Conservation (phyloP, 2,113 vertebrate species). For the Tinamus guttatus region DNA sequence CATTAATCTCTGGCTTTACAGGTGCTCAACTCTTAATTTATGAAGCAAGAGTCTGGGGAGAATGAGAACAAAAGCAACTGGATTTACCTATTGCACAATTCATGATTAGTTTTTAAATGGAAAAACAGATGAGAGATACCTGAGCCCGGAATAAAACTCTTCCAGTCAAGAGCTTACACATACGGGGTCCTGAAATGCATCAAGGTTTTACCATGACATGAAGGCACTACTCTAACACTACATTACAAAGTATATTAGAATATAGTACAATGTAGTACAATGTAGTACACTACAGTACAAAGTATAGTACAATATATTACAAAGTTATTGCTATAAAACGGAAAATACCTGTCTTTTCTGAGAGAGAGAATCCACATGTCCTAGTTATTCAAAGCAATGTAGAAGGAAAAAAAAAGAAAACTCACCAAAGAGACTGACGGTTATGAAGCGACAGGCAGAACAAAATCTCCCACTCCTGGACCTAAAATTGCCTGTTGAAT, state of each 20-base stretch:
- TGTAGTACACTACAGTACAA: too few relatives aligned
- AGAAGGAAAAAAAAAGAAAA: not conserved
- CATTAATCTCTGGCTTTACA: constrained; percentile 26
- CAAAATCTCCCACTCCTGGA: not conserved
- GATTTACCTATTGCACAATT: constrained; percentile 1
- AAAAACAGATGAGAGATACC: constrained; percentile 47
- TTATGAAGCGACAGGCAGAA: not conserved
- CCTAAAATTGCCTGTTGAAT: not conserved
- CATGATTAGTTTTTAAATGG: constrained; percentile 38
- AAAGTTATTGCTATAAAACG: not conserved
- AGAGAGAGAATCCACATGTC: not conserved
- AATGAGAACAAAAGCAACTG: not conserved
- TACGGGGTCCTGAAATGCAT: not conserved
- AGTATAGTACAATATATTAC: too few relatives aligned
- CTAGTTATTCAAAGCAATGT: not conserved
- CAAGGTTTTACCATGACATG: not conserved
- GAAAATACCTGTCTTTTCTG: not conserved
- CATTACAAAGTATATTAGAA: too few relatives aligned
- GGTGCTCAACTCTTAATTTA: constrained; percentile 18
- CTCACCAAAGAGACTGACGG: not conserved
- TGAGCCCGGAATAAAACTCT: constrained; percentile 1
- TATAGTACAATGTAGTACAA: too few relatives aligned
- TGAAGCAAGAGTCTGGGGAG: constrained; percentile 26
- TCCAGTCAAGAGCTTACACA: not conserved
- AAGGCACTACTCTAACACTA: not conserved